These are phyloP conservation scores for Slavum lentiscoides DNA, from an alignment of 2,888 invertebrate species.

Conservation along the genomic window DNA sequence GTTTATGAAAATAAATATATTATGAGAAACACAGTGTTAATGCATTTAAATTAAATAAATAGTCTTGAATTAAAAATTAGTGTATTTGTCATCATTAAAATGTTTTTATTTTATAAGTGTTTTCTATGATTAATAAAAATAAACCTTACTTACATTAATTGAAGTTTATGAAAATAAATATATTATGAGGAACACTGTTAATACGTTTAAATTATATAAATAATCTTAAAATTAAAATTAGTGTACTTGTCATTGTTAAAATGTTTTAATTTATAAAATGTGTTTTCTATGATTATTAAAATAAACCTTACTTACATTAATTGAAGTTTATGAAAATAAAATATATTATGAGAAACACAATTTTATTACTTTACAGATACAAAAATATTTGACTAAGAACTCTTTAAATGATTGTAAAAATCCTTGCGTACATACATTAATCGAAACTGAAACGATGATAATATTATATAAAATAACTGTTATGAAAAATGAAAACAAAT, in stretches of 20 bases:
- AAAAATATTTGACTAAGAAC: background rate
- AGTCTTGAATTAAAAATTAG: background rate
- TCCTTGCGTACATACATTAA: constrained; percentile 55
- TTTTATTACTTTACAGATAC: background rate
- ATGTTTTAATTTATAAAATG: too few species aligned
- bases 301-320: constrained; percentile 40
- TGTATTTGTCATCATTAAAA: too few species aligned
- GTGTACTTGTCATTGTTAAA: too few species aligned
- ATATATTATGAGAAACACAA: constrained; percentile 30
- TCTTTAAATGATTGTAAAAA: constrained; percentile 54
- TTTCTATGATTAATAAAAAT: constrained; percentile 38
- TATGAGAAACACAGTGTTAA: background rate
- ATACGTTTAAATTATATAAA: background rate
- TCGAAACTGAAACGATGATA: constrained; percentile 45
- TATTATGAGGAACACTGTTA: background rate
- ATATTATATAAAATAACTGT: background rate
- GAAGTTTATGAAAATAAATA: background rate
- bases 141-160: constrained; percentile 35
- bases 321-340: constrained; percentile 19
- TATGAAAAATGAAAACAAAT: constrained; percentile 22
- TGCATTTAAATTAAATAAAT: background rate
- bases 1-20: background rate
- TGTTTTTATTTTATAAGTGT: too few species aligned
- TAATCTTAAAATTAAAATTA: background rate
- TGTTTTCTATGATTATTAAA: constrained; percentile 36